phyloP scores from a whole-genome alignment of 1,140 invertebrate species.

The Drosophila arizonae region DNA sequence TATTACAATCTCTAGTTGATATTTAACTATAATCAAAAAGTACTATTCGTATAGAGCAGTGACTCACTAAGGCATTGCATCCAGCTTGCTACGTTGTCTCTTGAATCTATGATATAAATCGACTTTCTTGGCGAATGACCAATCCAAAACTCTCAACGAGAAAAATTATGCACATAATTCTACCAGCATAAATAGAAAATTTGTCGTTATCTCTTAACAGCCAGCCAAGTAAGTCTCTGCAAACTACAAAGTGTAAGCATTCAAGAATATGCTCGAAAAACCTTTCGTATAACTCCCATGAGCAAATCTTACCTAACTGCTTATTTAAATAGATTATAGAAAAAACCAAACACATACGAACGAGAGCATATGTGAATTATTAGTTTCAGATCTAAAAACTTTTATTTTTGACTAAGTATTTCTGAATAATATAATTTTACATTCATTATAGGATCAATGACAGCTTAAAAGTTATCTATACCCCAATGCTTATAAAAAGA shows the following conservation, averaged over 20 bases:
- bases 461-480: too few species aligned
- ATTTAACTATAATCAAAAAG: not conserved
- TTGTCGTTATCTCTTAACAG: not conserved
- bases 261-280: not conserved
- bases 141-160: slow-evolving; percentile 39
- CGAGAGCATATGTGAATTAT: slow-evolving; percentile 1
- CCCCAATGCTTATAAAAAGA: too few species aligned
- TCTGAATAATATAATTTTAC: not conserved
- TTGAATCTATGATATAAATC: slow-evolving; percentile 79
- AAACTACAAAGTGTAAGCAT: not conserved
- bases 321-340: not conserved
- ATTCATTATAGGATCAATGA: too few species aligned
- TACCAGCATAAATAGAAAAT: slow-evolving; percentile 6
- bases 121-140: slow-evolving; percentile 79
- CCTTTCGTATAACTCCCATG: not conserved
- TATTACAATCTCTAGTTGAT: not conserved
- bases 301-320: not conserved
- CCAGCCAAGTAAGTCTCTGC: slow-evolving; percentile 35
- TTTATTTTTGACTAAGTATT: not conserved
- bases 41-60: slow-evolving; percentile 8
- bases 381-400: not conserved
- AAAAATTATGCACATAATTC: not conserved
- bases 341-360: not conserved
- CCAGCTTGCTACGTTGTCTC: slow-evolving; percentile 78
- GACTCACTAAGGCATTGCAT: slow-evolving; percentile 40